Evolutionary conservation across 1,140 invertebrate species (phyloP).

Genomic region (Drosophila bipectinata): DNA sequence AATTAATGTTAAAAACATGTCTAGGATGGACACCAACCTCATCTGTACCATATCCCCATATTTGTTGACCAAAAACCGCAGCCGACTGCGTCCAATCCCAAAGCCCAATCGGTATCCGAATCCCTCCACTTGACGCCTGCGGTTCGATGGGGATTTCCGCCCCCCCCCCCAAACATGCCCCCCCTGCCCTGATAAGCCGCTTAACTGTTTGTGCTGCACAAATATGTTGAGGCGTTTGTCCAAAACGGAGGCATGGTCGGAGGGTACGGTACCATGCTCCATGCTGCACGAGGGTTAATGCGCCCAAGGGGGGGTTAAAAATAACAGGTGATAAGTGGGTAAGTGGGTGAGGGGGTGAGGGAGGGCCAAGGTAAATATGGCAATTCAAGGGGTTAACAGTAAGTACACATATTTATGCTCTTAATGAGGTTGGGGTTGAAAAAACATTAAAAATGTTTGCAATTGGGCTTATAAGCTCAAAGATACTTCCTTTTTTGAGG

Average conservation of each 20-base stretch:
- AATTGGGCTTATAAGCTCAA: too few species aligned
- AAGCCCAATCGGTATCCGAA: neutral
- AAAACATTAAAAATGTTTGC: too few species aligned
- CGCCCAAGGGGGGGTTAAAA: neutral
- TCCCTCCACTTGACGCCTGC: slow-evolving; percentile 39
- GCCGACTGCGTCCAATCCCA: neutral
- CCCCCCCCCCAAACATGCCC: neutral
- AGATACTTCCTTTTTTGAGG: too few species aligned
- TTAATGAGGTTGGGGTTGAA: too few species aligned
- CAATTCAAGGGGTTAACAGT: too few species aligned
- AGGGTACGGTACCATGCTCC: too few species aligned
- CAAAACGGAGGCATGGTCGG: neutral
- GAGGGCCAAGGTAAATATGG: too few species aligned
- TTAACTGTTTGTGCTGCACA: slow-evolving; percentile 42
- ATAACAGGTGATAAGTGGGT: too few species aligned
- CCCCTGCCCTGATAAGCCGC: slow-evolving; percentile 30
- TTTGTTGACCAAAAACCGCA: slow-evolving; percentile 14
- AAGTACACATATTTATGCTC: too few species aligned
- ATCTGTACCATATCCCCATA: neutral
- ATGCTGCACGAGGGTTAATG: neutral
- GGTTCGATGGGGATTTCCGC: slow-evolving; percentile 17
- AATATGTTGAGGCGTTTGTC: slow-evolving; percentile 20
- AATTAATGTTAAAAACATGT: slow-evolving; percentile 28
- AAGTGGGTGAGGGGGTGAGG: too few species aligned
- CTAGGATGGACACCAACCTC: neutral